Conservation (phyloP, 1,140 invertebrate species). For the Venustaconcha ellipsiformis region DNA sequence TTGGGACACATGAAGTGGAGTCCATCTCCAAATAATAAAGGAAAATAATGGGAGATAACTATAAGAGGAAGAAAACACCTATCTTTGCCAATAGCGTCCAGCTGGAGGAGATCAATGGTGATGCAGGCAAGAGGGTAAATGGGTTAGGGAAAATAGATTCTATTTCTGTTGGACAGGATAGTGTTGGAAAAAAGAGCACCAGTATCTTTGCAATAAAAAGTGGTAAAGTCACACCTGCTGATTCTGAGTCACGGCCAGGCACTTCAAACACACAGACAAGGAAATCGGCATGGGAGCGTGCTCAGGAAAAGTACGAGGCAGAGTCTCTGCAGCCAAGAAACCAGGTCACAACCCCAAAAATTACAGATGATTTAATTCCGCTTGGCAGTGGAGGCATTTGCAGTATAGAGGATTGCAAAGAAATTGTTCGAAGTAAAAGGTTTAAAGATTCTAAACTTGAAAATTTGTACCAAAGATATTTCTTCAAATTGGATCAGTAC, state of each 20-base stretch:
- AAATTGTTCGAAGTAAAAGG: slow-evolving; percentile 53
- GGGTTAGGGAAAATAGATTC: slow-evolving; percentile 9
- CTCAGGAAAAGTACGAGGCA: slow-evolving; percentile 49
- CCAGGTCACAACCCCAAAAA: slow-evolving; percentile 29
- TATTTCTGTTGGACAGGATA: slow-evolving; percentile 21
- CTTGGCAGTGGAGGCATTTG: slow-evolving; percentile 24
- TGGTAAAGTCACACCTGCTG: slow-evolving; percentile 39
- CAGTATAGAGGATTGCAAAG: slow-evolving; percentile 20
- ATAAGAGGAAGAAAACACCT: not conserved
- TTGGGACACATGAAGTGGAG: no score
- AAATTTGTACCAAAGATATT: slow-evolving; percentile 91
- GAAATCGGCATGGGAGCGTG: slow-evolving; percentile 61
- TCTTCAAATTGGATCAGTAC: slow-evolving; percentile 91
- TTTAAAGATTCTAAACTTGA: slow-evolving; percentile 73
- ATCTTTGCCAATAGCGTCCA: not conserved
- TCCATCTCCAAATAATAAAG: not conserved
- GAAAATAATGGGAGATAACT: not conserved
- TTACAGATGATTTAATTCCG: slow-evolving; percentile 26
- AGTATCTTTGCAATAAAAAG: slow-evolving; percentile 16
- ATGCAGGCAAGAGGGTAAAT: not conserved
- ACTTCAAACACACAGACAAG: slow-evolving; percentile 28
- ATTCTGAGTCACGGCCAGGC: slow-evolving; percentile 3
- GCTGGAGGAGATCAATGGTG: not conserved
- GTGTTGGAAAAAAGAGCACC: not conserved
- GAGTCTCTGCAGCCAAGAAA: slow-evolving; percentile 21